These are phyloP conservation scores for Drosophila villosipedis DNA, from an alignment of 2,888 invertebrate species.

Conservation along the genomic window DNA sequence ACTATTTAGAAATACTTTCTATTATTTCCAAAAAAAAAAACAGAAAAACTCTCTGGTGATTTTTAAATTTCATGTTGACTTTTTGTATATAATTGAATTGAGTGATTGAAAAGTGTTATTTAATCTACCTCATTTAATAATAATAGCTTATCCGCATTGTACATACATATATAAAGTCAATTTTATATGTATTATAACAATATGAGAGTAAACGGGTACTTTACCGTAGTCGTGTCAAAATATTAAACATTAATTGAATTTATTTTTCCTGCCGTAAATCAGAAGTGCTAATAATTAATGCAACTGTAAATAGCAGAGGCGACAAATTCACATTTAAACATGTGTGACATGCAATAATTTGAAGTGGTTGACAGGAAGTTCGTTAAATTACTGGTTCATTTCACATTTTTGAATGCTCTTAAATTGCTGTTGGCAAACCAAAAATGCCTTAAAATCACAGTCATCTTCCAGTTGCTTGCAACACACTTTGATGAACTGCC, in stretches of 20 bases:
- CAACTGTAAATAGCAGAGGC: constrained; percentile 20
- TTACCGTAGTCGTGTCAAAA: constrained; percentile 16
- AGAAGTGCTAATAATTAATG: constrained; percentile 49
- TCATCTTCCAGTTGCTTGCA: not conserved
- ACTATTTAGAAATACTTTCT: not conserved
- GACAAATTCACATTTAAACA: constrained; percentile 28
- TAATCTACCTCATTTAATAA: not conserved
- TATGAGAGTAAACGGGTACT: not conserved
- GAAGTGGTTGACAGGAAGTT: not conserved
- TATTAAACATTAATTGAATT: constrained; percentile 46
- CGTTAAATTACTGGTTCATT: constrained; percentile 5
- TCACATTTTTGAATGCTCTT: not conserved
- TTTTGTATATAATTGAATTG: not conserved
- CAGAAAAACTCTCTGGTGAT: not conserved
- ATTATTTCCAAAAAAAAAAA: not conserved
- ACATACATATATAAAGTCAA: not conserved
- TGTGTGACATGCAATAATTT: not conserved
- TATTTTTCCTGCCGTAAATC: constrained; percentile 9
- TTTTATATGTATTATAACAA: not conserved
- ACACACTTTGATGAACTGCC: constrained; percentile 29
- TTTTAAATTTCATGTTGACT: not conserved
- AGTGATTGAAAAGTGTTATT: not conserved
- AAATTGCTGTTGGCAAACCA: not conserved
- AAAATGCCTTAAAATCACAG: not conserved
- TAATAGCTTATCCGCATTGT: not conserved